These are phyloP conservation scores for Chinchilla lanigera DNA, from an alignment of 2,113 vertebrate genomes.

Conservation along the genomic window DNA sequence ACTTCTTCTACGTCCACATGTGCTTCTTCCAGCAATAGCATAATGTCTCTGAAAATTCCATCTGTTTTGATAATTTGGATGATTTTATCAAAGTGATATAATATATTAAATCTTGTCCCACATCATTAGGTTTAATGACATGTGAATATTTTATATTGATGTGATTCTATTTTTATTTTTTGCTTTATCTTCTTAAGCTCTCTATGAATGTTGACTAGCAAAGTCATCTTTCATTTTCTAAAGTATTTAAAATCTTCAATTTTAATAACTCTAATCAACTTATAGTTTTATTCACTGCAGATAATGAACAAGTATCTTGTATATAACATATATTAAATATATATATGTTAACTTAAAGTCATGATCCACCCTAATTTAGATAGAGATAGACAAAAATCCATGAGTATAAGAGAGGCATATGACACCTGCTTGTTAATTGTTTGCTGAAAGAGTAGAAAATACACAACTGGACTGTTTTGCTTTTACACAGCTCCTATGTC, in stretches of 20 bases:
- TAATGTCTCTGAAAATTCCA: conserved; percentile 10
- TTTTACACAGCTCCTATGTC: background rate
- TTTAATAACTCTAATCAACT: background rate
- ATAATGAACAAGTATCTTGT: background rate
- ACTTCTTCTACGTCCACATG: background rate
- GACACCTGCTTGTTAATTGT: background rate
- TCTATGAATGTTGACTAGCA: background rate
- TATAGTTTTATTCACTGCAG: background rate
- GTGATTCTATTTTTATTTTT: background rate
- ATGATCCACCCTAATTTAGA: background rate
- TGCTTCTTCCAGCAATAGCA: background rate
- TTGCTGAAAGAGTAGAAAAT: conserved; percentile 34
- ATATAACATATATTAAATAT: background rate
- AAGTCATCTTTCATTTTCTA: background rate
- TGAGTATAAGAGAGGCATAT: background rate
- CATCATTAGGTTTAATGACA: conserved; percentile 25
- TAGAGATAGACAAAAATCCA: background rate
- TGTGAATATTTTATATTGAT: background rate
- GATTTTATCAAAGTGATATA: background rate
- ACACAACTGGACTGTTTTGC: background rate
- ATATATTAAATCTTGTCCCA: conserved; percentile 35
- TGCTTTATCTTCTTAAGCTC: background rate
- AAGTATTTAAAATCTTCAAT: background rate
- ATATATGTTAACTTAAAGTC: background rate
- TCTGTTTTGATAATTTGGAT: conserved; percentile 45